A percentile compares a stretch with the other conserved stretches of the same genome.
Conservation (phyloP, 2,888 invertebrate genomes). For the Subacronicta megacephala region DNA sequence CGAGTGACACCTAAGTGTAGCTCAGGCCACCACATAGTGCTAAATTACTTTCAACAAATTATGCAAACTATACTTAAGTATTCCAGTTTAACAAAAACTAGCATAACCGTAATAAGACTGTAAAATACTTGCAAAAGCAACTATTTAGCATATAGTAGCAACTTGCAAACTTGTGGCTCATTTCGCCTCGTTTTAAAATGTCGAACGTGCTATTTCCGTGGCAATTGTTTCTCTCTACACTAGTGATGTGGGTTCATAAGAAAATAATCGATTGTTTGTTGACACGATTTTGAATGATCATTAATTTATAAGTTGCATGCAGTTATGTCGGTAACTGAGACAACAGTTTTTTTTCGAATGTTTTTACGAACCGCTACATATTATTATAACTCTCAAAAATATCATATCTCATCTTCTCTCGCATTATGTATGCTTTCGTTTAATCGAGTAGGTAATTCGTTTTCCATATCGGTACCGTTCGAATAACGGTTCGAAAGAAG, state of each 20-base stretch:
- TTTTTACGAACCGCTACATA: background rate
- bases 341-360: background rate
- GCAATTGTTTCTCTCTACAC: constrained; percentile 68
- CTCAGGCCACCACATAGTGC: too few species aligned
- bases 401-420: too few species aligned
- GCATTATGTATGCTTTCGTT: too few species aligned
- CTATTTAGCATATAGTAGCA: constrained; percentile 37
- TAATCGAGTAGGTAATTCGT: too few species aligned
- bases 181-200: constrained; percentile 57
- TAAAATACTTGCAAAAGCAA: constrained; percentile 30
- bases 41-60: too few species aligned
- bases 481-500: background rate
- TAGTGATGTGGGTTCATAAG: background rate
- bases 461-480: background rate
- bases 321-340: background rate
- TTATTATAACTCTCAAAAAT: background rate
- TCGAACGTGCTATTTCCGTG: constrained; percentile 70
- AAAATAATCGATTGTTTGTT: background rate
- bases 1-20: too few species aligned
- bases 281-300: background rate
- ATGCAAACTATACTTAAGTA: background rate
- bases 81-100: constrained; percentile 2
- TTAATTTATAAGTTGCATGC: background rate
- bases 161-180: constrained; percentile 42
- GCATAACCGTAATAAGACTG: constrained; percentile 12